Percentiles rank a stretch among this genome's conserved stretches.
These are phyloP conservation scores for Centropus bengalensis DNA, from an alignment of 2,113 vertebrate species.

Conservation along the genomic window DNA sequence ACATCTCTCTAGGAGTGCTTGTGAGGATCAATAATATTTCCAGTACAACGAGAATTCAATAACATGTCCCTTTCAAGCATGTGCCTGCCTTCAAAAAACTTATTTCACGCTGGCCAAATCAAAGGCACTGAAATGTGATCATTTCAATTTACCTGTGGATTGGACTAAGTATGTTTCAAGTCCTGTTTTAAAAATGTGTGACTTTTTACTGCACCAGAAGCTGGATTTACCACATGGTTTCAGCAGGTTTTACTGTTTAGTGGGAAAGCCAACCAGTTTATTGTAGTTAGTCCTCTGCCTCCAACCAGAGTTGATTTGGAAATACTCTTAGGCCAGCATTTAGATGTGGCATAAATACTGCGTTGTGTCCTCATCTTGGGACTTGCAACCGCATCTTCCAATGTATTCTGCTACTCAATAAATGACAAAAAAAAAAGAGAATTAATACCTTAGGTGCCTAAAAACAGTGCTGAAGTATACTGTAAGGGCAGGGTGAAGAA, in stretches of 20 bases:
- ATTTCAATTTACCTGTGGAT: background rate
- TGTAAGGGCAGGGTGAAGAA: background rate
- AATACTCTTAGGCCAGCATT: background rate
- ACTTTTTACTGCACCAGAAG: background rate
- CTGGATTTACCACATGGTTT: background rate
- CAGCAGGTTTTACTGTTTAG: background rate
- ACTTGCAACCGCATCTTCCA: background rate
- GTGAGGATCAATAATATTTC: background rate
- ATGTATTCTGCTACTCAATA: background rate
- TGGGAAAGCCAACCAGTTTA: background rate
- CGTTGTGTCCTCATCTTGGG: background rate
- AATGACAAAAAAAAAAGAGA: background rate
- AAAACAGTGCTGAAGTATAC: background rate
- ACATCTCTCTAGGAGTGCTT: background rate
- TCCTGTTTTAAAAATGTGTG: background rate
- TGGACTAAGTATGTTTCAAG: background rate
- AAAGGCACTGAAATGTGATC: background rate
- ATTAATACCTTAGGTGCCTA: background rate
- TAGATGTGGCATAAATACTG: background rate
- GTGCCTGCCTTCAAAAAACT: background rate
- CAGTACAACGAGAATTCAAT: background rate
- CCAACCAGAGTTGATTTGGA: background rate
- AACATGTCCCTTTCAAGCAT: background rate
- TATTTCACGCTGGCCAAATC: background rate
- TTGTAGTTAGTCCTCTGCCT: background rate